Evolutionary conservation across 1,140 invertebrate species (phyloP), one percentile per base, ranked within the genome.

Genomic region (Hyposmocoma kahamanoa): DNA sequence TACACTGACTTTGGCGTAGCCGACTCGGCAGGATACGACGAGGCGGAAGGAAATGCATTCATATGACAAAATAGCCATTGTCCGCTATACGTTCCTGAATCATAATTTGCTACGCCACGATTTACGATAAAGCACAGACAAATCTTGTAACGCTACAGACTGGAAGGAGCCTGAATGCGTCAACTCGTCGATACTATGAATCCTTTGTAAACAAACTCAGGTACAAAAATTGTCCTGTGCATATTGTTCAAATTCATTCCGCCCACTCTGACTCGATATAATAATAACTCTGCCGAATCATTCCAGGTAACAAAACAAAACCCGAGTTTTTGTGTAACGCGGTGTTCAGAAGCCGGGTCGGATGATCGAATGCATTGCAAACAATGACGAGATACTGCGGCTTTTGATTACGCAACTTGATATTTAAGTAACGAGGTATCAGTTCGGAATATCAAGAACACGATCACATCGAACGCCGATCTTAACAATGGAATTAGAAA

Each of bases 261-360:
- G 67, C 78, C 75, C 51, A 71, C 75, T 73, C 59, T 48, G 51
- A 53, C 66, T 66, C 54, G 69, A 82, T 74, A 80, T 80, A 75
- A 81, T 73, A 75, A 73, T 63, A 63, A 49, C 56, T 39, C 52
- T 3, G 51, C 55, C 48, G 54, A 62, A 70, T 51, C 42, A 48
- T 66, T 70, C 57, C 76, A 85, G 79, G 79, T 82, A 82, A 72
- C 59, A 72, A 72, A 81, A 77, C 53, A 63, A 67, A 65, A 65
- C 53, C 62, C 53, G 30, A 44, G 34, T 69, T 78, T 83, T 83
- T 80, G 69, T 75, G 73, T 80, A 80, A 76, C 60, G 53, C 70
- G 60, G 60, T 71, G 57, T 62, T 61, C 64, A 67, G 73, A 56
- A 77, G 64, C 61, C 62, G 60, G 53, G 71, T n/a, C 62, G 72